Conservation (phyloP, 2,797 vertebrate species). For the Lophotriccus pileatus region DNA sequence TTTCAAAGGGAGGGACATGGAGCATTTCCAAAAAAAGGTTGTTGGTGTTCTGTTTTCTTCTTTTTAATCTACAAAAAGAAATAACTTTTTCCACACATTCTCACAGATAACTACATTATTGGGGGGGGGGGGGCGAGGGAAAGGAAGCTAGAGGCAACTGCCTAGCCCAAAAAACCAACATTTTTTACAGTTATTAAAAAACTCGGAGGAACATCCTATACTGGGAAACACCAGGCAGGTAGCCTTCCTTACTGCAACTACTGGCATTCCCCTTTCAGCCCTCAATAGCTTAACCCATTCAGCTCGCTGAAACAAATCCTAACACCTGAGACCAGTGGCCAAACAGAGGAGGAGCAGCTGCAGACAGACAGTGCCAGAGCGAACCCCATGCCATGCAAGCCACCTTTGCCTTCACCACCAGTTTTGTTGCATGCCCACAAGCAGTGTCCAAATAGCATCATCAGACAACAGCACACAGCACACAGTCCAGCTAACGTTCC, state of each 20-base stretch:
- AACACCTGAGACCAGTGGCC: neutral
- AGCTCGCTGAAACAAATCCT: neutral
- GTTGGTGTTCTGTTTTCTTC: accelerated
- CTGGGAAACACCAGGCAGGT: neutral
- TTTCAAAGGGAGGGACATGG: neutral
- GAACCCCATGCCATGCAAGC: accelerated
- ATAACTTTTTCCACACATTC: neutral
- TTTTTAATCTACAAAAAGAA: neutral
- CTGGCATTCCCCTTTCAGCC: neutral
- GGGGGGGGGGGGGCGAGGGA: no score
- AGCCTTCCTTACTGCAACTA: neutral
- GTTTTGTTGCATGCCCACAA: neutral
- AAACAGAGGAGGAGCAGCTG: neutral
- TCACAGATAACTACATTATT: neutral
- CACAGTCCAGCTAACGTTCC: accelerated
- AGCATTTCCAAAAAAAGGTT: neutral
- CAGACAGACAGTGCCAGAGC: neutral
- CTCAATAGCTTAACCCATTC: neutral
- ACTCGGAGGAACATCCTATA: neutral
- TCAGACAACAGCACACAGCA: no score
- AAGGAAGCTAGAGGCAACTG: neutral
- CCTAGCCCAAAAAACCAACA: neutral
- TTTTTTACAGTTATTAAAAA: neutral
- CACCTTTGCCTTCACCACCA: neutral
- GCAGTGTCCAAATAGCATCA: neutral